phyloP scores from a whole-genome alignment of 2,888 invertebrate genomes.

The Perithous albicinctus region DNA sequence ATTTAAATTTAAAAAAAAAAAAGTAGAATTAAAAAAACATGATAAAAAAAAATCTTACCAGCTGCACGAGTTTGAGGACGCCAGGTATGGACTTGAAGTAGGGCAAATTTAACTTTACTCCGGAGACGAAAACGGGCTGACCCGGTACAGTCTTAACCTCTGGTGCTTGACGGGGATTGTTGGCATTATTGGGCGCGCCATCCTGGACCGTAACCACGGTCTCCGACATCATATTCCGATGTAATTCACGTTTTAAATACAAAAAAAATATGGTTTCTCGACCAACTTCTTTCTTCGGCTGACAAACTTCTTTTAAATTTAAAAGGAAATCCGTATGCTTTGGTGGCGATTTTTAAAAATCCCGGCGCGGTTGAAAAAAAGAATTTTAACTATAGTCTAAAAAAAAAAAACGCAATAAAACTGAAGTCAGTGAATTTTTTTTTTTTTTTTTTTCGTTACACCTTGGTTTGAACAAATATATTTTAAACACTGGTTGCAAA shows the following conservation, averaged over 20 bases:
- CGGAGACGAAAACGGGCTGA: constrained; percentile 87
- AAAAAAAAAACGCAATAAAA: constrained; percentile 13
- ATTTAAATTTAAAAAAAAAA: too few species aligned
- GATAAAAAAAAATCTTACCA: constrained; percentile 88
- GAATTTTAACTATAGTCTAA: neutral
- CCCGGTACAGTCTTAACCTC: constrained; percentile 85
- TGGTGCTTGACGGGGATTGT: constrained; percentile 82
- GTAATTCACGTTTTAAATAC: constrained; percentile 42
- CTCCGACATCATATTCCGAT: constrained; percentile 90
- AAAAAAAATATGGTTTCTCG: too few species aligned
- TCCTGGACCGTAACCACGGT: constrained; percentile 93
- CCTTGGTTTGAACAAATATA: constrained; percentile 1
- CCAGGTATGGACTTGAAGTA: constrained; percentile 94
- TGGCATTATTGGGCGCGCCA: constrained; percentile 86
- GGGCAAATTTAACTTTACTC: constrained; percentile 91
- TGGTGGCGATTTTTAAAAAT: neutral
- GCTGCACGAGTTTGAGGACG: constrained; percentile 91
- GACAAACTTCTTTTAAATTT: neutral
- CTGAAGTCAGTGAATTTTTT: constrained; percentile 3
- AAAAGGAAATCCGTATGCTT: neutral
- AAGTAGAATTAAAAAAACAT: constrained; percentile 29
- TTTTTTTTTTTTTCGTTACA: neutral
- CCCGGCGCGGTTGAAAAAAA: too few species aligned
- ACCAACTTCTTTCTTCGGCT: too few species aligned
- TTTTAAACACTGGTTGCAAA: constrained; percentile 38